A percentile compares a stretch with the other conserved stretches of the same genome.
Evolutionary conservation across 2,888 invertebrate genomes (phyloP).

Genomic region (Isotomurus palustris): DNA sequence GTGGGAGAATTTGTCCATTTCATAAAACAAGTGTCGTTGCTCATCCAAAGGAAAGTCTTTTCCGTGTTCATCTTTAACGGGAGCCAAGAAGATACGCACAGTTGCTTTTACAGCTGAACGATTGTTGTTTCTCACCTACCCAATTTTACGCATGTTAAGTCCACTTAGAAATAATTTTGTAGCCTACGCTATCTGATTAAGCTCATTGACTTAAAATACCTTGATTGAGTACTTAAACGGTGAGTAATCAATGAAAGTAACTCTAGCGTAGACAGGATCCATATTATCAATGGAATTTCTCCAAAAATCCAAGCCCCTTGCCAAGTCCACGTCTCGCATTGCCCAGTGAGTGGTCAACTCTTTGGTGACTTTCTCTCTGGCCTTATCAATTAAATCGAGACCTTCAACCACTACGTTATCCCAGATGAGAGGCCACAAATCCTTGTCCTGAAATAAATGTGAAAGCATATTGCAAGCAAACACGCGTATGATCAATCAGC

Average conservation of each 20-base stretch:
- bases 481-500: too few relatives aligned
- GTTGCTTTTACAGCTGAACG: slow-evolving; percentile 58
- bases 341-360: slow-evolving; percentile 69
- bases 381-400: slow-evolving; percentile 5
- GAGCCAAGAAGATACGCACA: slow-evolving; percentile 66
- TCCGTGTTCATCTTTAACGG: slow-evolving; percentile 62
- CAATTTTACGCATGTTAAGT: too few relatives aligned
- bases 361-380: slow-evolving; percentile 52
- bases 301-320: slow-evolving; percentile 71
- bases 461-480: too few relatives aligned
- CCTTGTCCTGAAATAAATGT: slow-evolving; percentile 22
- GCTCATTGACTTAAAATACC: too few relatives aligned
- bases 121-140: slow-evolving; percentile 47
- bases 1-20: slow-evolving; percentile 65
- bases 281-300: slow-evolving; percentile 18
- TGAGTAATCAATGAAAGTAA: slow-evolving; percentile 47
- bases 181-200: too few relatives aligned
- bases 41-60: slow-evolving; percentile 60
- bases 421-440: slow-evolving; percentile 35
- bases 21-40: slow-evolving; percentile 64
- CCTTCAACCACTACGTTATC: slow-evolving; percentile 29
- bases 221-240: slow-evolving; percentile 47
- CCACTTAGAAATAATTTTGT: too few relatives aligned
- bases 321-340: slow-evolving; percentile 69
- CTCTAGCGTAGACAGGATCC: slow-evolving; percentile 42